Conservation (phyloP, 2,888 invertebrate species). For the Mimumesa dahlbomi region DNA sequence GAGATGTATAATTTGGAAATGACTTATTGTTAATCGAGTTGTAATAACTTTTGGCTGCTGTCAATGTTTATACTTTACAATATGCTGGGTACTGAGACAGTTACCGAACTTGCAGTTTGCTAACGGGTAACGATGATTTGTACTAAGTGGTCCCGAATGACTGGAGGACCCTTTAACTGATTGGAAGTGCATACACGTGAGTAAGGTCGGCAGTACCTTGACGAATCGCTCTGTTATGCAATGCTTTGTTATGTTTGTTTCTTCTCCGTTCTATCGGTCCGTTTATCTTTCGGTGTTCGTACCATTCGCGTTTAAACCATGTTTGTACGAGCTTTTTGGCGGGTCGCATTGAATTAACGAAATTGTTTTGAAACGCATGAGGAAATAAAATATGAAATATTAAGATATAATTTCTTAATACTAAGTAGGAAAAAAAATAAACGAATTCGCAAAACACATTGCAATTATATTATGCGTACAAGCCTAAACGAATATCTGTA, state of each 20-base stretch:
- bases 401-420: too few relatives aligned
- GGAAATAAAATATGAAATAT: too few relatives aligned
- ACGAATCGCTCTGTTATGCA: slow-evolving; percentile 55
- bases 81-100: too few relatives aligned
- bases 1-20: background rate
- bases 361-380: too few relatives aligned
- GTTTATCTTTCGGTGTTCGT: slow-evolving; percentile 14
- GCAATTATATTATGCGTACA: too few relatives aligned
- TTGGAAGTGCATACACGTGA: slow-evolving; percentile 53
- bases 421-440: too few relatives aligned
- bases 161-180: slow-evolving; percentile 50
- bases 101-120: slow-evolving; percentile 35
- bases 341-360: too few relatives aligned
- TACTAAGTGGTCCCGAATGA: slow-evolving; percentile 39
- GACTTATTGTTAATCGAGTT: background rate
- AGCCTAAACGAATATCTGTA: too few relatives aligned
- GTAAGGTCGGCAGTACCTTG: slow-evolving; percentile 46
- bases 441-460: too few relatives aligned
- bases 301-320: too few relatives aligned
- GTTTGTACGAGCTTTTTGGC: too few relatives aligned
- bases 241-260: slow-evolving; percentile 38
- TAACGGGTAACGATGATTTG: slow-evolving; percentile 47
- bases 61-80: slow-evolving; percentile 14
- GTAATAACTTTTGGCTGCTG: slow-evolving; percentile 4
- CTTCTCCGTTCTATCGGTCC: slow-evolving; percentile 10